Evolutionary conservation across 2,888 invertebrate species (phyloP).

Genomic region (Chrysina gloriosa): DNA sequence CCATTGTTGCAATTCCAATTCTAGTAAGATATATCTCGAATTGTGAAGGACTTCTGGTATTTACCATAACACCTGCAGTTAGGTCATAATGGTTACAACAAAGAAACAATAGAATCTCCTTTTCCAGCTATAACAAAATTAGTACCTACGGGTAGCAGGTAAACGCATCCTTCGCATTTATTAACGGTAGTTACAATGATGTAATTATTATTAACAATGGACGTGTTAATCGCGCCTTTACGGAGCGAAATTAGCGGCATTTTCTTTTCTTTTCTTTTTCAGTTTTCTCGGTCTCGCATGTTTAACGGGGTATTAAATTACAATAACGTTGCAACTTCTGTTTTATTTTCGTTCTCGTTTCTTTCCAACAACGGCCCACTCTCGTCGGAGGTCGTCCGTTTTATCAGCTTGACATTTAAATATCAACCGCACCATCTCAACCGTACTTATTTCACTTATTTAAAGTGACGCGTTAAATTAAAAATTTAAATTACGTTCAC

Average conservation of each 20-base stretch:
- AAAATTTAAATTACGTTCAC: conserved; percentile 19
- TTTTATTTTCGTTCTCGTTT: conserved; percentile 14
- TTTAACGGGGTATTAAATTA: conserved; percentile 23
- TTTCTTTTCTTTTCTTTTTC: background rate
- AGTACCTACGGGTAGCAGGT: too few species aligned
- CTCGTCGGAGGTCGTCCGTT: background rate
- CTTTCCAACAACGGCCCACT: conserved; percentile 1
- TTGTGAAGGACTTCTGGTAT: too few species aligned
- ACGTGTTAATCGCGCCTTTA: conserved; percentile 10
- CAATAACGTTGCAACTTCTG: conserved; percentile 27
- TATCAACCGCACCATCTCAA: conserved; percentile 18
- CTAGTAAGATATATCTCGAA: too few species aligned
- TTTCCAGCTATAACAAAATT: too few species aligned
- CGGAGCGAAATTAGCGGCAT: conserved; percentile 4
- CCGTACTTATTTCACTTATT: conserved; percentile 20
- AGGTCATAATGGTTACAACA: too few species aligned
- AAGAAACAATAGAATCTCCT: too few species aligned
- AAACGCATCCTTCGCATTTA: background rate
- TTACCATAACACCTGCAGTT: too few species aligned
- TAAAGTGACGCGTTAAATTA: conserved; percentile 19
- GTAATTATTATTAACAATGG: conserved; percentile 9
- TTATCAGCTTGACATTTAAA: conserved; percentile 28
- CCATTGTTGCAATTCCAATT: too few species aligned
- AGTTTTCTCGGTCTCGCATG: conserved; percentile 4
- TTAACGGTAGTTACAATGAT: background rate